Conservation (phyloP, 2,797 vertebrate species). For the Chlorospingus flavigularis region DNA sequence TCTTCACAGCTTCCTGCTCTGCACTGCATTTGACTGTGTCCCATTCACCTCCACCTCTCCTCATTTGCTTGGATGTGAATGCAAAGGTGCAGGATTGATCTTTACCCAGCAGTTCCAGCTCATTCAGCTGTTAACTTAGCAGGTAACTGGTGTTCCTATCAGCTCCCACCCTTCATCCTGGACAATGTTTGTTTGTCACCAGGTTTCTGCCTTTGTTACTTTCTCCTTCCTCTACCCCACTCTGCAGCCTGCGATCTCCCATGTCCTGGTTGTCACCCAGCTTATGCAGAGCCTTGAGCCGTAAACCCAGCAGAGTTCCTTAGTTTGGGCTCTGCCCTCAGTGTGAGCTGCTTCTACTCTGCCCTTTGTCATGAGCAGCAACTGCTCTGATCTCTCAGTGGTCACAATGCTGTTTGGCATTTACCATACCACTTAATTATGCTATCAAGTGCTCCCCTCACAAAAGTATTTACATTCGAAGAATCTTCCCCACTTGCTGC, state of each 20-base stretch:
- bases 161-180: not conserved
- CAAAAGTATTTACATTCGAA: not conserved
- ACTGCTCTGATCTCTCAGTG: not conserved
- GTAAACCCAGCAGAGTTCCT: not conserved
- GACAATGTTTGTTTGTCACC: not conserved
- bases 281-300: not conserved
- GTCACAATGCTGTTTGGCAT: not conserved
- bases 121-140: not conserved
- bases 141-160: not conserved
- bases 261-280: not conserved
- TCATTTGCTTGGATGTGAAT: not conserved
- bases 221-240: accelerated
- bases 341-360: not conserved
- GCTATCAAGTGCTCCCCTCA: not conserved
- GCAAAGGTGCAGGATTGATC: not conserved
- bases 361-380: not conserved
- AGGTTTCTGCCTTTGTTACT: not conserved
- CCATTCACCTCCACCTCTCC: not conserved
- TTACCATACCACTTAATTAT: not conserved
- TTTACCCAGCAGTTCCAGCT: not conserved
- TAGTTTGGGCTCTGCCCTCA: not conserved
- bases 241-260: not conserved
- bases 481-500: not conserved
- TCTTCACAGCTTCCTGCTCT: not conserved
- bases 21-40: not conserved